phyloP scores from a whole-genome alignment of 2,113 vertebrate genomes.

The Ophthalmolycus amberensis region DNA sequence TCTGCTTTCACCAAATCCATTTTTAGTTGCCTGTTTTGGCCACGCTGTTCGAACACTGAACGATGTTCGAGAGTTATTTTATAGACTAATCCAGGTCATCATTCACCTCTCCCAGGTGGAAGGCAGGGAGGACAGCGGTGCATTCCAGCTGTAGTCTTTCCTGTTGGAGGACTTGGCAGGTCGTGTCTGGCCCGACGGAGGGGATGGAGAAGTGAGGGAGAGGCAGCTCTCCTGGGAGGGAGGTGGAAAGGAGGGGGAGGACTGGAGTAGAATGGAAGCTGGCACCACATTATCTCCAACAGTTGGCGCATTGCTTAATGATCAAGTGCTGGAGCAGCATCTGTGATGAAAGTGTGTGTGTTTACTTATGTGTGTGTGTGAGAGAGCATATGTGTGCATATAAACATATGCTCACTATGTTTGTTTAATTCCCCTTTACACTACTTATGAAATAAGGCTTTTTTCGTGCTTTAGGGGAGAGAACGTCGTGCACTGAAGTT shows the following conservation, averaged over 20 bases:
- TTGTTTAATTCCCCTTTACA: slow-evolving; percentile 69
- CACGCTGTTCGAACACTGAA: slow-evolving; percentile 54
- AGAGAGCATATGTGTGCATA: slow-evolving; percentile 68
- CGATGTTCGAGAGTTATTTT: slow-evolving; percentile 73
- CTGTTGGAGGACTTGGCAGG: slow-evolving; percentile 88
- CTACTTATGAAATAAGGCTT: slow-evolving; percentile 45
- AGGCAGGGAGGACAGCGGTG: slow-evolving; percentile 79
- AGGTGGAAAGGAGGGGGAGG: slow-evolving; percentile 87
- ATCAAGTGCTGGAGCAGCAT: slow-evolving; percentile 96
- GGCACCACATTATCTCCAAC: slow-evolving; percentile 97
- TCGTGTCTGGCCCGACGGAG: slow-evolving; percentile 79
- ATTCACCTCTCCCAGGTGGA: slow-evolving; percentile 83
- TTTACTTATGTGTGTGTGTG: slow-evolving; percentile 32
- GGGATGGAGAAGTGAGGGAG: slow-evolving; percentile 85
- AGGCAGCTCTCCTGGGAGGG: slow-evolving; percentile 77
- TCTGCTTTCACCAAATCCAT: slow-evolving; percentile 65
- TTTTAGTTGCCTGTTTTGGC: slow-evolving; percentile 69
- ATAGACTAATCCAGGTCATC: slow-evolving; percentile 78
- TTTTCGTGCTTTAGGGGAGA: slow-evolving; percentile 49
- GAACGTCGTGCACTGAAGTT: slow-evolving; percentile 44
- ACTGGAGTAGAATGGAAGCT: slow-evolving; percentile 95
- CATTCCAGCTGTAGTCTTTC: slow-evolving; percentile 90
- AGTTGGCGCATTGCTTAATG: slow-evolving; percentile 99
- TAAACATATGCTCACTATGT: slow-evolving; percentile 69
- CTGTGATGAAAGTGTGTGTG: slow-evolving; percentile 86